A percentile compares a stretch with the other conserved stretches of the same genome.
Conservation (phyloP, 2,113 vertebrate genomes). For the Zapornia atra region DNA sequence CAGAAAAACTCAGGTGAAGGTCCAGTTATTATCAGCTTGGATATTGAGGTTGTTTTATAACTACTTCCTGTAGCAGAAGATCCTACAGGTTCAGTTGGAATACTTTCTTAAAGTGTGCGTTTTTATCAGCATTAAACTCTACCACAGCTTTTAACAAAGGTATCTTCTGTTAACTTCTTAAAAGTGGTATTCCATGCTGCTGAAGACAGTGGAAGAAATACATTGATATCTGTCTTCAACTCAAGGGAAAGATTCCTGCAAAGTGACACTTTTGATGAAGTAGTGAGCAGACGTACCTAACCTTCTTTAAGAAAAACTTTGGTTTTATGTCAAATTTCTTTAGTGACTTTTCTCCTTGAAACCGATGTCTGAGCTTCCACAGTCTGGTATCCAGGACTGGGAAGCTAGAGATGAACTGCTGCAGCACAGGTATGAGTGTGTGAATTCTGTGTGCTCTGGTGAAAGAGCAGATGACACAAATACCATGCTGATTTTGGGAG, state of each 20-base stretch:
- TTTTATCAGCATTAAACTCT: not conserved
- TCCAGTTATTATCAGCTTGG: not conserved
- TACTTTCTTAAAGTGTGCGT: not conserved
- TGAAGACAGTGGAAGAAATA: not conserved
- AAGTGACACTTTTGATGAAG: not conserved
- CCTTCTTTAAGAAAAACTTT: not conserved
- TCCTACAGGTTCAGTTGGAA: not conserved
- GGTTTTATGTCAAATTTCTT: not conserved
- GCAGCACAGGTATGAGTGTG: not conserved
- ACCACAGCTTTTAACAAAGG: not conserved
- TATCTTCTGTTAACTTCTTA: not conserved
- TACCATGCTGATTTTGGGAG: not conserved
- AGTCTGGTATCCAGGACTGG: not conserved
- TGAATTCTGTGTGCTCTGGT: not conserved
- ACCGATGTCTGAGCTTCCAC: not conserved
- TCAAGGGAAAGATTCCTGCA: not conserved
- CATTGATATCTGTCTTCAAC: accelerated
- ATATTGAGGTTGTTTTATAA: accelerated
- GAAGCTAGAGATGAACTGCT: not conserved
- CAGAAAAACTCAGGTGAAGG: not conserved
- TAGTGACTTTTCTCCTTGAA: not conserved
- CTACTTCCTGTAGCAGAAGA: not conserved
- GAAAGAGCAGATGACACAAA: not conserved
- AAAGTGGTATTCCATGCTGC: not conserved
- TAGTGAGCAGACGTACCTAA: not conserved